A percentile compares a stretch with the other conserved stretches of the same genome.
Conservation (phyloP, 2,113 vertebrate genomes). For the Cavia porcellus region DNA sequence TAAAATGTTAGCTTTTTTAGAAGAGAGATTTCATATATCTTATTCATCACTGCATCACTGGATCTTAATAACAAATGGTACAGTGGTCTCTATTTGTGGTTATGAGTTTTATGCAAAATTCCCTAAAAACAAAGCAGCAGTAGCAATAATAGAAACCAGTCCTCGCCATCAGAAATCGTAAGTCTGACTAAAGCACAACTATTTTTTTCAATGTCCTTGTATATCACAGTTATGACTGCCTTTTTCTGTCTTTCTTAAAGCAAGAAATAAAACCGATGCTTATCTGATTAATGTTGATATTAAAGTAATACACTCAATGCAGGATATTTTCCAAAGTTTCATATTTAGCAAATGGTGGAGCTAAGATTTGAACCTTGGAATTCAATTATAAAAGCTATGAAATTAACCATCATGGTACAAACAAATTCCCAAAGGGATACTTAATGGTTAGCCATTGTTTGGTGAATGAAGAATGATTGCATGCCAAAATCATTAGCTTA, state of each 20-base stretch:
- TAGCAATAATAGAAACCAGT: background rate
- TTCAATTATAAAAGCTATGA: background rate
- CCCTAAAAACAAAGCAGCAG: background rate
- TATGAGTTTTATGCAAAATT: background rate
- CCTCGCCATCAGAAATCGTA: background rate
- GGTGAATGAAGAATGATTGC: background rate
- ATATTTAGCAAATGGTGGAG: background rate
- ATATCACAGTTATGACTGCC: too few species aligned
- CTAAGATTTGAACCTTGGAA: background rate
- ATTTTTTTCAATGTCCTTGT: background rate
- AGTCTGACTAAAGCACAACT: background rate
- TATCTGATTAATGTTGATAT: background rate
- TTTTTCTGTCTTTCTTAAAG: background rate
- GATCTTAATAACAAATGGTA: too few species aligned
- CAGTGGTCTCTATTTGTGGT: background rate
- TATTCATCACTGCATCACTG: background rate
- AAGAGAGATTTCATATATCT: background rate
- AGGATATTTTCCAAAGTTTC: background rate
- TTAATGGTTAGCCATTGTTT: background rate
- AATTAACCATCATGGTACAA: background rate
- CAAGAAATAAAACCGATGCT: background rate
- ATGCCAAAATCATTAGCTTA: background rate
- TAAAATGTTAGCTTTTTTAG: background rate
- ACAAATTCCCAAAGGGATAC: background rate
- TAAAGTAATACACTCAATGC: background rate